phyloP scores from a whole-genome alignment of 2,797 vertebrate genomes.

The Chaetophractus vellerosus region DNA sequence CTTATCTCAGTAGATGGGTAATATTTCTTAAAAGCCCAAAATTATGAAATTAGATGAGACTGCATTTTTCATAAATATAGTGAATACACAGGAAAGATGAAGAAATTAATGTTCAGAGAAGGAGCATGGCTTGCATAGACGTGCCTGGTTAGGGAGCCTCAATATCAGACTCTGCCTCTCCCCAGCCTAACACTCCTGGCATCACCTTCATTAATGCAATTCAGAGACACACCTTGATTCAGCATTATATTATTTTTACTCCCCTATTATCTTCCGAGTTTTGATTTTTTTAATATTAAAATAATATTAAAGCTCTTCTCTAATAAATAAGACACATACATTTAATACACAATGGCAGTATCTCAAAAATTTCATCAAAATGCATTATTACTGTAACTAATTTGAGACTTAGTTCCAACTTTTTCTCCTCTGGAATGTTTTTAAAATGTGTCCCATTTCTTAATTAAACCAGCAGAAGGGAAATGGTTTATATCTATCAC shows the following conservation, averaged over 20 bases:
- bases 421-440: constrained; percentile 8
- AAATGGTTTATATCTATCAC: neutral
- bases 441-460: neutral
- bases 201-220: neutral
- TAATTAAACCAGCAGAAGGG: neutral
- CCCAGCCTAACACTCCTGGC: neutral
- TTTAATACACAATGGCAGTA: constrained; percentile 61
- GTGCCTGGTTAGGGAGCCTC: neutral
- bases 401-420: constrained; percentile 69
- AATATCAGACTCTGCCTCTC: neutral
- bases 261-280: constrained; percentile 3
- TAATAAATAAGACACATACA: constrained; percentile 59
- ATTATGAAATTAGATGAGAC: neutral
- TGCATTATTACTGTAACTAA: constrained; percentile 72
- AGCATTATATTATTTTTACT: neutral
- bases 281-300: constrained; percentile 67
- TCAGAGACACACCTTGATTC: neutral
- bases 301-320: neutral
- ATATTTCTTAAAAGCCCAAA: neutral
- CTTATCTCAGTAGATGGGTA: neutral
- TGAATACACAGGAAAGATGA: neutral
- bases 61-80: neutral
- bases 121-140: neutral
- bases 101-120: neutral
- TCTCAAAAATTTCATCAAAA: constrained; percentile 64